Evolutionary conservation across 2,113 vertebrate species (phyloP), one percentile per base, ranked within the genome.

Genomic region (Cavia porcellus): DNA sequence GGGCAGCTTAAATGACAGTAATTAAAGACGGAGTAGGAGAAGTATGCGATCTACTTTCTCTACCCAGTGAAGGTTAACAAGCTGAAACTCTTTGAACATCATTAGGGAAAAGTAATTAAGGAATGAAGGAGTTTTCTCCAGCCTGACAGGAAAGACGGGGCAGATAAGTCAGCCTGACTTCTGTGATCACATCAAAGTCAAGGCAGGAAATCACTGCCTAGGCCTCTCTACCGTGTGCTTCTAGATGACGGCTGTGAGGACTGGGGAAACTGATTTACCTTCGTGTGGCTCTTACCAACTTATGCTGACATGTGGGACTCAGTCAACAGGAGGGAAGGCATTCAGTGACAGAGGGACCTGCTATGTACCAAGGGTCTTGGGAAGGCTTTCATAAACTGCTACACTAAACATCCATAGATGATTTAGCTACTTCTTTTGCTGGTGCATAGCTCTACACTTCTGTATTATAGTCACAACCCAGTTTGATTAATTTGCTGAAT

Each of bases 1-100:
- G 38, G n/a, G 19, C 52, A 94, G 22, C 50, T 86, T 89, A 70
- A 86, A 90, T 75, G 12, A n/a, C 28, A 95, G 47, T 88, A 95
- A 92, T 87, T 89, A 84, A 96, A 92, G 75, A 72, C 55, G 90
- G 38, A 89, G 47, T 35, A 55, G 87, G 35, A 20, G 7, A 84
- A 89, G 15, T 20, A n/a, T 80, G 22, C 59, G 59, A 50, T 30
- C 50, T 87, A 38, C 82, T 82, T 75, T 59, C 13, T 24, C 38
- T 17, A 64, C 70, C 47, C 70, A 61, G 50, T 45, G 61, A 45
- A 95, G 47, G 55, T 74, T 86, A 83, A 68, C 72, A 79, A 61
- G 92, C 59, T 47, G 55, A 66, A 82, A 57, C 64, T 95, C 68
- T 95, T n/a, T 90, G 75, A 86, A 35, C n/a, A 68, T 17, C 45